Base-by-base conservation (phyloP, 2,113 vertebrate genomes). In the Gymnogyps californianus region DNA sequence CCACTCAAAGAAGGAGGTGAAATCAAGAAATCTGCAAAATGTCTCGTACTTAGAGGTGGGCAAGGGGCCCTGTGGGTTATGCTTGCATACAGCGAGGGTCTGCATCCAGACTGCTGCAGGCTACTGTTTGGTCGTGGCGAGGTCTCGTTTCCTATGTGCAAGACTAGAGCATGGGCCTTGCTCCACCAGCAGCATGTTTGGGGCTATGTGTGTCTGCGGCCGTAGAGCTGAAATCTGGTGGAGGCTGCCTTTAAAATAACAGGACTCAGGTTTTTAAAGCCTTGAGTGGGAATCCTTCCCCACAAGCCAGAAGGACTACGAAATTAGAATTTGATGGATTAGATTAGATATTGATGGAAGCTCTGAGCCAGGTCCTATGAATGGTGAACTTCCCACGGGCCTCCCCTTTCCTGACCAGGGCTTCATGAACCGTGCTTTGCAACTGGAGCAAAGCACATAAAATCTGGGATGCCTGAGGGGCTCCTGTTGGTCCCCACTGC, bases 31-130 rank as follows among this genome's bases (percentile, higher is more conserved):
- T 44, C 32, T 69, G 26, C 51, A 58, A 55, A 75, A 16, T 0
- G 1, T 10, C 22, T 58, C 0, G 0, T 51, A 17, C 22, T 34
- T 46, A 29, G 28, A 70, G 32, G 17, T 32, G 36, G 10, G 13
- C 42, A 46, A 16, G 14, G 7, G 18, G 3, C 9, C 25, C 7
- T 28, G 32, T 44, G 31, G 8, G 31, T 69, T 58, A 19, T 12
- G 16, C 6, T 26, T 62, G 28, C n/a, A 22, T 11, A 9, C 1
- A 31, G 8, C 0, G 1, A 74, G 16, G 22, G 31, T 82, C 42
- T 74, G 17, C 31, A 57, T 13, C 55, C 29, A 61, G 10, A 44
- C 4, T 22, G 32, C 20, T 54, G 44, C 44, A 67, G 29, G 40
- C 32, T 67, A 32, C 32, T 64, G 6, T 40, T 62, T 65, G 12